A percentile compares a stretch with the other conserved stretches of the same genome.
These are phyloP conservation scores for Manis pentadactyla DNA, from an alignment of 2,797 vertebrate species.

Conservation along the genomic window DNA sequence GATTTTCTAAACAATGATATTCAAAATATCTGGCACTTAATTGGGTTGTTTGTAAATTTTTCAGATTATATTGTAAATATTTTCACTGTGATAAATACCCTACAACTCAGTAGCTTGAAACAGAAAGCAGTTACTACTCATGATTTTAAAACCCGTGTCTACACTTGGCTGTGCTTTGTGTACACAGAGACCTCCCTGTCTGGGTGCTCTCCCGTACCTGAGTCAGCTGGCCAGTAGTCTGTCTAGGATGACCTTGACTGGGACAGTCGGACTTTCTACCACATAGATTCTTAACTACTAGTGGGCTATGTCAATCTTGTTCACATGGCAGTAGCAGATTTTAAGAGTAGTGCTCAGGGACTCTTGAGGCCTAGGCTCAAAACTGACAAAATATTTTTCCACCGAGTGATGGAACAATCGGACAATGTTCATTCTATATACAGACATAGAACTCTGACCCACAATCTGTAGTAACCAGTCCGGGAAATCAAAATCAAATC, in stretches of 20 bases:
- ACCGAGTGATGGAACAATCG: background rate
- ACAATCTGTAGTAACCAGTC: background rate
- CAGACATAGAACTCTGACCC: background rate
- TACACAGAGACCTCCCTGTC: background rate
- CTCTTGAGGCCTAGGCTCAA: background rate
- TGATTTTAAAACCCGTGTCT: background rate
- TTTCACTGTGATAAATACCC: background rate
- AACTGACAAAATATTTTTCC: background rate
- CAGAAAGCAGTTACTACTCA: background rate
- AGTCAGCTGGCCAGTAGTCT: background rate
- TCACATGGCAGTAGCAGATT: background rate
- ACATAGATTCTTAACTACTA: background rate
- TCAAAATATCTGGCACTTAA: background rate
- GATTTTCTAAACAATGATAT: background rate
- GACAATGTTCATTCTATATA: background rate
- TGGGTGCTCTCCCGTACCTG: background rate
- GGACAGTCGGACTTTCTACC: background rate
- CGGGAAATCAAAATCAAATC: background rate
- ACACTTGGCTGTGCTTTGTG: rapidly evolving
- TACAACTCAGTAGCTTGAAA: background rate
- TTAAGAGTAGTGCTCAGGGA: background rate
- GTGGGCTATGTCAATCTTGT: background rate
- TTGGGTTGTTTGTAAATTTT: background rate
- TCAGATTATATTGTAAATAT: background rate
- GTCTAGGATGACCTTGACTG: background rate